Evolutionary conservation across 2,113 vertebrate species (phyloP).

Genomic region (Leptodactylus fuscus): DNA sequence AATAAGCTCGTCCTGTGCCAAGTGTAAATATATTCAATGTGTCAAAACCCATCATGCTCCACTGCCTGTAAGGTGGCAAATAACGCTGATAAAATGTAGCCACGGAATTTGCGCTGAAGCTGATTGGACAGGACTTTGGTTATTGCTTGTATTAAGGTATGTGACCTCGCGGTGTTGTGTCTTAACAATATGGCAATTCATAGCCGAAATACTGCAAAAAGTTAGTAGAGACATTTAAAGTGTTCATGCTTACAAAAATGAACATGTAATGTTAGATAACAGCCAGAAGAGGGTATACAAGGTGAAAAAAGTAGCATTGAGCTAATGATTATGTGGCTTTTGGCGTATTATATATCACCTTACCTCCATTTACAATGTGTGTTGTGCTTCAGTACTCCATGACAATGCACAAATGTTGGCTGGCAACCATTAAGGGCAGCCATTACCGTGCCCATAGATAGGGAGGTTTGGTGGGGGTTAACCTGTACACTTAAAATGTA

Average conservation of each 20-base stretch:
- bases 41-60: conserved; percentile 45
- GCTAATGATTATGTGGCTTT: no score
- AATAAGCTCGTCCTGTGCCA: conserved; percentile 39
- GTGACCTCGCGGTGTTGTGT: neutral
- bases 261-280: neutral
- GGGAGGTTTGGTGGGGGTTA: no score
- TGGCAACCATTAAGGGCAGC: no score
- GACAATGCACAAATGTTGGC: no score
- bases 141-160: conserved; percentile 7
- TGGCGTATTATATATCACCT: no score
- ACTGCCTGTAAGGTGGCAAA: conserved; percentile 28
- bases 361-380: no score
- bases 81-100: conserved; percentile 36
- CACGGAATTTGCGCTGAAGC: conserved; percentile 1
- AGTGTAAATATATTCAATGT: conserved; percentile 57
- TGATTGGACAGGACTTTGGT: conserved; percentile 29
- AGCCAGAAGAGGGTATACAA: neutral
- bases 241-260: neutral
- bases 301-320: no score
- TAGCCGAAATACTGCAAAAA: neutral
- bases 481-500: no score
- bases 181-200: conserved; percentile 53
- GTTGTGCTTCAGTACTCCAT: no score
- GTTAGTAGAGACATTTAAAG: neutral
- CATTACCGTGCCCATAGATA: no score